Percentiles rank a stretch among this genome's conserved stretches.
Conservation (phyloP, 2,888 invertebrate species). For the Polyommatus icarus region DNA sequence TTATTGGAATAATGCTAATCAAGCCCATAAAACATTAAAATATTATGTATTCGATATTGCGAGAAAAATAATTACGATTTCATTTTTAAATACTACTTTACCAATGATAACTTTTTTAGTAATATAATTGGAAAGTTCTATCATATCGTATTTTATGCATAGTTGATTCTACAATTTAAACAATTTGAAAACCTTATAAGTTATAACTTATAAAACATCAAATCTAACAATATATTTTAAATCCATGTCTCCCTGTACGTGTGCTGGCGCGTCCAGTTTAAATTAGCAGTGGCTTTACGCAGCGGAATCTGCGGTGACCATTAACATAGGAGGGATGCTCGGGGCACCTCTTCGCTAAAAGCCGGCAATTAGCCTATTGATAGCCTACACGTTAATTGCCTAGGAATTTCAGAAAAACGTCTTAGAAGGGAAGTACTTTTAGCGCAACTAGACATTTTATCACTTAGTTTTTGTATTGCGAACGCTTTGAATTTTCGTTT, state of each 20-base stretch:
- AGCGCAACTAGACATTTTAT: slow-evolving; percentile 29
- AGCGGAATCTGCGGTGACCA: slow-evolving; percentile 56
- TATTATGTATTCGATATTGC: too few relatives aligned
- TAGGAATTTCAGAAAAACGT: slow-evolving; percentile 41
- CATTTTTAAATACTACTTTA: too few relatives aligned
- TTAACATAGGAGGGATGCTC: slow-evolving; percentile 67
- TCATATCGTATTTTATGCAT: too few relatives aligned
- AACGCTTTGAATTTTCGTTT: not conserved
- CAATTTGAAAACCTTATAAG: too few relatives aligned
- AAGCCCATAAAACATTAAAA: too few relatives aligned
- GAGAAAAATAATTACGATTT: too few relatives aligned
- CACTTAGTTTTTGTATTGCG: slow-evolving; percentile 12
- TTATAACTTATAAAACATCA: too few relatives aligned
- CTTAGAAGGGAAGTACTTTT: slow-evolving; percentile 36
- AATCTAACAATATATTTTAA: not conserved
- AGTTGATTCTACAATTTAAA: too few relatives aligned
- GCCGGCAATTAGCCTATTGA: slow-evolving; percentile 55
- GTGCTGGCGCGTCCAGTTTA: slow-evolving; percentile 60
- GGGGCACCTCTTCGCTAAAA: slow-evolving; percentile 51
- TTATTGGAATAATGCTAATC: too few relatives aligned
- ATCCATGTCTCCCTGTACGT: slow-evolving; percentile 42
- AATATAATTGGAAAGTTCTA: too few relatives aligned
- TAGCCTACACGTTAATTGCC: slow-evolving; percentile 48
- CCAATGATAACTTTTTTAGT: too few relatives aligned
- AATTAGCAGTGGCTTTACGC: slow-evolving; percentile 62